phyloP scores from a whole-genome alignment of 2,113 vertebrate genomes.

The Mesoclemmys tuberculata region DNA sequence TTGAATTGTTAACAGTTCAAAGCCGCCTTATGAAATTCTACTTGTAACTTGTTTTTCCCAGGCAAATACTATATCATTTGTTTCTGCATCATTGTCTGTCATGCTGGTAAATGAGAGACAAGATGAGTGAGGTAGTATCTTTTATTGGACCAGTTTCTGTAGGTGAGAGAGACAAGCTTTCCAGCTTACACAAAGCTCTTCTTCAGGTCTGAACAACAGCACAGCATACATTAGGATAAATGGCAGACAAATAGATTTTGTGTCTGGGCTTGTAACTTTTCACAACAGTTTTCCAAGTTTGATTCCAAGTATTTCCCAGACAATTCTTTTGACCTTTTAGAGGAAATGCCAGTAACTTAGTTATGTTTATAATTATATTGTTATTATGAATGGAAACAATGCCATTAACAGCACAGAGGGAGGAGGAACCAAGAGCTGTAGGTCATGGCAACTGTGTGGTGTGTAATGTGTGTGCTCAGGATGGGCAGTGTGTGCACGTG shows the following conservation, averaged over 20 bases:
- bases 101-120: neutral
- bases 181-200: neutral
- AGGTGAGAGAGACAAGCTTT: neutral
- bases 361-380: neutral
- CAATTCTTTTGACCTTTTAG: neutral
- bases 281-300: accelerated
- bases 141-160: neutral
- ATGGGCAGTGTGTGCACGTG: neutral
- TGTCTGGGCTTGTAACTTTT: neutral
- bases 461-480: neutral
- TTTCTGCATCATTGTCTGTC: neutral
- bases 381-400: neutral
- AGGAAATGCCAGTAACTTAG: neutral
- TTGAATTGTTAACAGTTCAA: conserved; percentile 39
- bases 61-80: neutral
- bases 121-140: neutral
- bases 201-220: neutral
- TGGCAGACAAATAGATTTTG: neutral
- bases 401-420: neutral
- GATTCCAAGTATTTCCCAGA: conserved; percentile 38
- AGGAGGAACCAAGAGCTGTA: neutral
- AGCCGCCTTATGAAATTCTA: neutral
- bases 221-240: neutral
- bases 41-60: neutral
- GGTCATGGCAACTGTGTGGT: neutral